These are phyloP conservation scores for Thecocarcelia acutangulata DNA, from an alignment of 2,888 invertebrate species.

Conservation along the genomic window DNA sequence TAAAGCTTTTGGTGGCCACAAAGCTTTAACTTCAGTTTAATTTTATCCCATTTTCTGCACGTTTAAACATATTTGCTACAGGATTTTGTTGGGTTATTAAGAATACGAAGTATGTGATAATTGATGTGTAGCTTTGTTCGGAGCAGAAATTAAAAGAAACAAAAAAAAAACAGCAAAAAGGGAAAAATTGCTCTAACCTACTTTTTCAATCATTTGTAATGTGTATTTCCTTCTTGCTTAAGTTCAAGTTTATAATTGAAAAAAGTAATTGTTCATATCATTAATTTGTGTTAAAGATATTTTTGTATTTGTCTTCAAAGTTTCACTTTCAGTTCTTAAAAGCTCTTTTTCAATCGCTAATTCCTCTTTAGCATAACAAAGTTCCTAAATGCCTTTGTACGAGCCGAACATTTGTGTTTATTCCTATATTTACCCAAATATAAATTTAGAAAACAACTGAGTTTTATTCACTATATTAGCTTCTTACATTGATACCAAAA, in stretches of 20 bases:
- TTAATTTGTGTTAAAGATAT: background rate
- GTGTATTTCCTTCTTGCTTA: slow-evolving; percentile 29
- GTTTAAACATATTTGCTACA: background rate
- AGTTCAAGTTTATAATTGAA: slow-evolving; percentile 62
- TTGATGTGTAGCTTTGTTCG: slow-evolving; percentile 63
- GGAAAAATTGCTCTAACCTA: slow-evolving; percentile 48
- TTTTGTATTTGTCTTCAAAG: background rate
- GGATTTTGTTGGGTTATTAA: slow-evolving; percentile 55
- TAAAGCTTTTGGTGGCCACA: slow-evolving; percentile 34
- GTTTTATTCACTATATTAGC: too few relatives aligned
- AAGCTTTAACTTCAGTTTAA: slow-evolving; percentile 55
- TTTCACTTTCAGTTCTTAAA: background rate
- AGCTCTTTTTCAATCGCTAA: too few relatives aligned
- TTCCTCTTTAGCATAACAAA: too few relatives aligned
- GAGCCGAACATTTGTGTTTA: too few relatives aligned
- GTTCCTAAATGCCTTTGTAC: too few relatives aligned
- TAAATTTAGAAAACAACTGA: too few relatives aligned
- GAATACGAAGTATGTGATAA: slow-evolving; percentile 56
- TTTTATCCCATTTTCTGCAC: slow-evolving; percentile 48
- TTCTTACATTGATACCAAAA: too few relatives aligned
- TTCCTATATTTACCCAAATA: too few relatives aligned
- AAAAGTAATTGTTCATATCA: slow-evolving; percentile 15
- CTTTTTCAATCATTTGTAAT: slow-evolving; percentile 6
- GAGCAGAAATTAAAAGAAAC: slow-evolving; percentile 51
- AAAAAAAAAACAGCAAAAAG: background rate